Base-by-base conservation (phyloP, 2,113 vertebrate species). In the Paralichthys olivaceus region DNA sequence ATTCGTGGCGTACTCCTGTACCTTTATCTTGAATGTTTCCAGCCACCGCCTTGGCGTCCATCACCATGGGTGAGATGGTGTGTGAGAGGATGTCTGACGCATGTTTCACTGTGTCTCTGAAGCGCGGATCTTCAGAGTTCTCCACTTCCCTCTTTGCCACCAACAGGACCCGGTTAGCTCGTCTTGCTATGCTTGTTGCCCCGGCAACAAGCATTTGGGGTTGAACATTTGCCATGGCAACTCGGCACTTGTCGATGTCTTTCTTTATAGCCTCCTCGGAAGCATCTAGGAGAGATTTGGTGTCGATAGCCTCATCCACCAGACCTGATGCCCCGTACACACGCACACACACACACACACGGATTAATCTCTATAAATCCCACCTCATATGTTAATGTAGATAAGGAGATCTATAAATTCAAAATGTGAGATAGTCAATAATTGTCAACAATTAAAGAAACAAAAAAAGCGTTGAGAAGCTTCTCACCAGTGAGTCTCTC, bases 201-300 rank as follows among this genome's bases (percentile, higher is more conserved):
- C 98, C 98, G 62, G 98, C 98, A 67, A 99, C 98, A 69, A 99
- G 92, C 98, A 99, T 97, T 94, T 99, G 98, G 37, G 98, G 98
- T 34, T 99, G 98, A 77, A 98, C 96, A 28, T 99, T 99, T 22
- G 98, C 97, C 97, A 99, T 99, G 1, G 98, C 97, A 79, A 99
- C 98, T 88, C 97, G 94, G 86, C 98, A 99, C 85, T 99, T 99
- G 87, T 99, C 98, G 55, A 99, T 96, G 87, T 99, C 98, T 92
- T 99, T 99, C 92, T 99, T 99, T 89, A 99, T 99, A 14, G 98
- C 98, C 87, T 99, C 98, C 87, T 99, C 98, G 1, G 98, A 99
- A 19, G 98, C 98, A 85, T 99, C 97, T 89, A 99, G 71, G 65
- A 99, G 93, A 72, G 98, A 99, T 85, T 97, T 98, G 25, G 98